Conservation (phyloP, 2,888 invertebrate genomes). For the Agrochola circellaris region DNA sequence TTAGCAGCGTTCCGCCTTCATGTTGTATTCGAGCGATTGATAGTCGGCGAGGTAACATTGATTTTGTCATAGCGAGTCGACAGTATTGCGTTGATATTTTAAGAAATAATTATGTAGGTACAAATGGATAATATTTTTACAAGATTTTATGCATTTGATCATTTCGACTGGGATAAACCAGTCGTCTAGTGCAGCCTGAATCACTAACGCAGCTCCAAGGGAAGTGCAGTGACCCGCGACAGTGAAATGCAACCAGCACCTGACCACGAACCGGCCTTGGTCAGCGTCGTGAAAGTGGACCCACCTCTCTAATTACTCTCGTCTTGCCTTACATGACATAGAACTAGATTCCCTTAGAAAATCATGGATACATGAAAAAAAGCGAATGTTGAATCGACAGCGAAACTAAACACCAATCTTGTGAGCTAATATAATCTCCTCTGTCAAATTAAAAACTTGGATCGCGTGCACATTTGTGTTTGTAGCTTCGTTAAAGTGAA, state of each 20-base stretch:
- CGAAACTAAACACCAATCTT: conserved; percentile 55
- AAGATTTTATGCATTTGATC: neutral
- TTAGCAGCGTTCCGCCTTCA: conserved; percentile 68
- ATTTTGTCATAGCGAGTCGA: conserved; percentile 38
- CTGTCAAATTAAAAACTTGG: conserved; percentile 49
- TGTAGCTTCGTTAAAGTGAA: conserved; percentile 74
- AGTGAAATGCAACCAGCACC: conserved; percentile 83
- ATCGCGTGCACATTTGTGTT: conserved; percentile 73
- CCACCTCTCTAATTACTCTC: conserved; percentile 83
- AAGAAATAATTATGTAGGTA: conserved; percentile 6
- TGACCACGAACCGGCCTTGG: conserved; percentile 76
- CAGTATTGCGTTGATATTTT: conserved; percentile 19
- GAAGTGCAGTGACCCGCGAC: conserved; percentile 84
- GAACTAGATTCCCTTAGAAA: conserved; percentile 64
- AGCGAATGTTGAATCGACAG: conserved; percentile 46
- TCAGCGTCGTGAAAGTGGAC: conserved; percentile 81
- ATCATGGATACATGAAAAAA: conserved; percentile 52
- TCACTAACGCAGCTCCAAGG: conserved; percentile 44
- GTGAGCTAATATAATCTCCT: conserved; percentile 45
- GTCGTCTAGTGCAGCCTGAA: conserved; percentile 27
- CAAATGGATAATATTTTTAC: conserved; percentile 3
- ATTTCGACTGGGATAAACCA: conserved; percentile 22
- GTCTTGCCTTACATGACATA: conserved; percentile 74
- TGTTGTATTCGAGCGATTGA: conserved; percentile 60
- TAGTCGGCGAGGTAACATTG: conserved; percentile 25